These are phyloP conservation scores for Leucozona laternaria DNA, from an alignment of 2,888 invertebrate genomes.

Conservation along the genomic window DNA sequence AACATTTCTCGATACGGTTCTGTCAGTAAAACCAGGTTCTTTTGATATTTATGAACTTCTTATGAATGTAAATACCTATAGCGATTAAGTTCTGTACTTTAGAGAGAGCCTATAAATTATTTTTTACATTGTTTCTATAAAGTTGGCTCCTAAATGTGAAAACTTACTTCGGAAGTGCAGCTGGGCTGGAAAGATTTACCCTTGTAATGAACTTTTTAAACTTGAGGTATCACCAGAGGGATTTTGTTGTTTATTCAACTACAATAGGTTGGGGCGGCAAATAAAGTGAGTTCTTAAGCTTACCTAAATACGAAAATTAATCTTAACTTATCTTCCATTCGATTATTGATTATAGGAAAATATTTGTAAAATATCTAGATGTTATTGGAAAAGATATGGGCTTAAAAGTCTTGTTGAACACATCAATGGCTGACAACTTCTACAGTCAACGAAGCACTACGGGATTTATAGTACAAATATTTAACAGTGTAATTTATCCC, in stretches of 20 bases:
- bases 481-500: slow-evolving; percentile 76
- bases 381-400: slow-evolving; percentile 71
- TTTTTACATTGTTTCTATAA: background rate
- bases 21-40: background rate
- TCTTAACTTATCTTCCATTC: background rate
- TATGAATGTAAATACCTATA: slow-evolving; percentile 27
- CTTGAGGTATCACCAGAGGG: slow-evolving; percentile 76
- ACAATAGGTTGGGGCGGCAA: slow-evolving; percentile 53
- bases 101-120: background rate
- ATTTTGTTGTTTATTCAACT: slow-evolving; percentile 79
- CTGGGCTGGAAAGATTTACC: slow-evolving; percentile 64
- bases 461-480: slow-evolving; percentile 78
- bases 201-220: slow-evolving; percentile 78
- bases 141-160: slow-evolving; percentile 79
- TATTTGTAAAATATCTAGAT: slow-evolving; percentile 41
- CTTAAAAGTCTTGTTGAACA: slow-evolving; percentile 78
- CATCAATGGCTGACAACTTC: slow-evolving; percentile 78
- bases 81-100: background rate
- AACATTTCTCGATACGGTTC: slow-evolving; percentile 58
- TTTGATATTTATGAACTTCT: slow-evolving; percentile 44
- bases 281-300: slow-evolving; percentile 27
- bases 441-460: slow-evolving; percentile 66
- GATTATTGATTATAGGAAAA: background rate
- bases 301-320: background rate
- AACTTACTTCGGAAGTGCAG: slow-evolving; percentile 78